Percentiles rank a stretch among this genome's conserved stretches.
phyloP scores from a whole-genome alignment of 2,888 invertebrate genomes.

The Lamproptera curius region DNA sequence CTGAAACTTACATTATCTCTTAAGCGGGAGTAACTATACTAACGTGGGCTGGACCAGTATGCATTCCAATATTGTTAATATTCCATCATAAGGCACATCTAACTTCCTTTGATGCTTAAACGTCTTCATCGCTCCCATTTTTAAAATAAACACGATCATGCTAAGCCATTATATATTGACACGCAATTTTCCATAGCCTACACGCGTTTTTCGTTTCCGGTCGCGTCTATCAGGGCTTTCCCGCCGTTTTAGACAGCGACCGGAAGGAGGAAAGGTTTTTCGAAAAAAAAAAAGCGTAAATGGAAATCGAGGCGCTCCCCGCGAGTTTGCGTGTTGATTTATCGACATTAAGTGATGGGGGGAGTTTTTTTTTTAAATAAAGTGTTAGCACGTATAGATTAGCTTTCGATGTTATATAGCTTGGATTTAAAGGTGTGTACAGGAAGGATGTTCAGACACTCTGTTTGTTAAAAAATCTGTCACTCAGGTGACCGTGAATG shows the following conservation, averaged over 20 bases:
- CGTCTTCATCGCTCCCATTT: not conserved
- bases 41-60: no score
- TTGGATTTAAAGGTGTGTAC: no score
- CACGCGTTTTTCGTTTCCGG: conserved; percentile 34
- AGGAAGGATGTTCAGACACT: no score
- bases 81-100: not conserved
- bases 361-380: not conserved
- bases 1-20: no score
- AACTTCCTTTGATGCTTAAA: not conserved
- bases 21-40: no score
- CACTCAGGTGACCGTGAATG: no score
- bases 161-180: conserved; percentile 41
- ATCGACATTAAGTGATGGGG: not conserved
- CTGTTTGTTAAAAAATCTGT: no score
- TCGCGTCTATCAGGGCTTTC: conserved; percentile 58
- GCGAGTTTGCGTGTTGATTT: conserved; percentile 1
- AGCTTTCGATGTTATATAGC: no score
- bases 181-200: conserved; percentile 41
- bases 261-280: conserved; percentile 37
- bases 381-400: no score
- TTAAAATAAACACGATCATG: conserved; percentile 27
- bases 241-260: conserved; percentile 59
- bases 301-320: conserved; percentile 31
- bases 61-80: no score
- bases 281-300: conserved; percentile 31